Conservation (phyloP, 2,888 invertebrate genomes). For the Agrotis puta region DNA sequence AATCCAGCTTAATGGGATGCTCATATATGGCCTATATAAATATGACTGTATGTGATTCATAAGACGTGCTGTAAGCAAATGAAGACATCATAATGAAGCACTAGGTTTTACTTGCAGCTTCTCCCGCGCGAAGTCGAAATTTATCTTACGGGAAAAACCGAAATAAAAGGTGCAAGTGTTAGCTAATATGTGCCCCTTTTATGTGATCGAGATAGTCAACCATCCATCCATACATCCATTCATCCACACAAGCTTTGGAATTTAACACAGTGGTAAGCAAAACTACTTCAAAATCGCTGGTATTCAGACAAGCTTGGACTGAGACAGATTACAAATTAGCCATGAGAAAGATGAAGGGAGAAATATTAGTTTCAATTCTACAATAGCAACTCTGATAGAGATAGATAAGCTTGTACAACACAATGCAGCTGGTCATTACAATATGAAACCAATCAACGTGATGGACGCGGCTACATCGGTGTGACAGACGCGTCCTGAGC, state of each 20-base stretch:
- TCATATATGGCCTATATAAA: conserved; percentile 58
- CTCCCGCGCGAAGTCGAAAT: no score
- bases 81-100: background rate
- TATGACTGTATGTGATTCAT: background rate
- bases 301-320: no score
- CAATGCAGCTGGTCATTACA: conserved; percentile 79
- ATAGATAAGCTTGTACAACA: conserved; percentile 72
- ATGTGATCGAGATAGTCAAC: no score
- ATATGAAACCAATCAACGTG: conserved; percentile 85
- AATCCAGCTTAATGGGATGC: conserved; percentile 73
- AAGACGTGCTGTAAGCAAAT: background rate
- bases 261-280: no score
- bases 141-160: no score
- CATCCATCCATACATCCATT: no score
- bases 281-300: no score
- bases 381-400: conserved; percentile 37
- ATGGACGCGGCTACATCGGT: conserved; percentile 74
- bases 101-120: no score
- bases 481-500: conserved; percentile 73
- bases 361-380: conserved; percentile 25
- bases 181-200: no score
- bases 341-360: background rate
- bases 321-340: conserved; percentile 8
- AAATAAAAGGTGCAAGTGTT: no score
- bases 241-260: no score